Conservation (phyloP, 1,140 invertebrate species). For the Dreissena rostriformis region DNA sequence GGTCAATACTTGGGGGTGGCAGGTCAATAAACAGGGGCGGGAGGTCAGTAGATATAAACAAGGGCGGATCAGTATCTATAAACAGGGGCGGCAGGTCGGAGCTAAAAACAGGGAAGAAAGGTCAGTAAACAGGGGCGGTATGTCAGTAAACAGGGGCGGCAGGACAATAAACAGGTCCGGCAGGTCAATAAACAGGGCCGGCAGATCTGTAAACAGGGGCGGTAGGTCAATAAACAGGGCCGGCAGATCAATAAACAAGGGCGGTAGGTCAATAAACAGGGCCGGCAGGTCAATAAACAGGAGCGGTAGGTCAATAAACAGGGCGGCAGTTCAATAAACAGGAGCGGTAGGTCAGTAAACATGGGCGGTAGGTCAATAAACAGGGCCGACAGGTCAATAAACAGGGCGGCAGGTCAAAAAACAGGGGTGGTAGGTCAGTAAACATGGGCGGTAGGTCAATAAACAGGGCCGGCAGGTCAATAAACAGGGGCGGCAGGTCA, state of each 20-base stretch:
- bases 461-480: not conserved
- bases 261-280: not conserved
- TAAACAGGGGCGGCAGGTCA: not conserved
- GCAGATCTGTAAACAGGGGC: too few relatives aligned
- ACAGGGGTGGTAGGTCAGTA: not conserved
- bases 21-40: not conserved
- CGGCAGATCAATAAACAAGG: not conserved
- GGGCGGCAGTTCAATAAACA: conserved; percentile 89
- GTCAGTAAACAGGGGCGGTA: conserved; percentile 93
- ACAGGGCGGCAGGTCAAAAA: not conserved
- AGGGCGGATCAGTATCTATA: too few relatives aligned
- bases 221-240: not conserved
- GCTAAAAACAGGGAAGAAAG: too few relatives aligned
- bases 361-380: conserved; percentile 88
- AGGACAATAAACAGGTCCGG: conserved; percentile 88
- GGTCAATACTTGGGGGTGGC: not conserved
- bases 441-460: not conserved
- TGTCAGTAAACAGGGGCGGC: conserved; percentile 90
- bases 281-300: too few relatives aligned
- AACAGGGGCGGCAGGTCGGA: not conserved
- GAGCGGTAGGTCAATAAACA: not conserved
- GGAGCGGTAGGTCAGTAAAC: conserved; percentile 98
- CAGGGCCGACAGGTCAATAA: not conserved
- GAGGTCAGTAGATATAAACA: not conserved
- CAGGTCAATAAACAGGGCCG: not conserved